Percentiles rank a stretch among this genome's conserved stretches.
Conservation (phyloP, 2,888 invertebrate genomes). For the Noctua janthina region DNA sequence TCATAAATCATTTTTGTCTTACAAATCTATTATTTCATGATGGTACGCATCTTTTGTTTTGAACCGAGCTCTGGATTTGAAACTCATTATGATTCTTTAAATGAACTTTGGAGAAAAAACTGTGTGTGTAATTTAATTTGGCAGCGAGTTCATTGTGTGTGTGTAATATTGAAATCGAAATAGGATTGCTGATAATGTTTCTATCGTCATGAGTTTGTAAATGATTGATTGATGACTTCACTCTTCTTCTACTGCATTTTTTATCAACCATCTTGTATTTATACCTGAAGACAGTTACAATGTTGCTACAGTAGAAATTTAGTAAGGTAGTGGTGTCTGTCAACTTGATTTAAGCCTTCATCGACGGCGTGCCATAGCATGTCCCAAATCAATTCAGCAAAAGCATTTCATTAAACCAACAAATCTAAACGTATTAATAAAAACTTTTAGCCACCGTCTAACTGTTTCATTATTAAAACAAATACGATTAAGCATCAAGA, state of each 20-base stretch:
- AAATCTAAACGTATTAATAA: slow-evolving; percentile 39
- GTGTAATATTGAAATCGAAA: slow-evolving; percentile 16
- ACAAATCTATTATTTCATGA: slow-evolving; percentile 66
- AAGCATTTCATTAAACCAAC: background rate
- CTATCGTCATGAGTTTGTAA: background rate
- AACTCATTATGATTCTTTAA: slow-evolving; percentile 52
- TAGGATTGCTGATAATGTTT: slow-evolving; percentile 21
- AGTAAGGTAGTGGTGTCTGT: background rate
- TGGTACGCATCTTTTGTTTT: slow-evolving; percentile 57
- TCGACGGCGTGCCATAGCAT: background rate
- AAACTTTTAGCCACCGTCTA: slow-evolving; percentile 24
- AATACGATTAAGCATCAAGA: slow-evolving; percentile 67
- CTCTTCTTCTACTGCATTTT: background rate
- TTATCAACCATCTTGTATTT: background rate
- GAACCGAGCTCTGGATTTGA: slow-evolving; percentile 39
- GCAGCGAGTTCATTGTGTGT: slow-evolving; percentile 17
- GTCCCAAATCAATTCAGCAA: background rate
- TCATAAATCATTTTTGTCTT: slow-evolving; percentile 66
- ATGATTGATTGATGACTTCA: slow-evolving; percentile 15
- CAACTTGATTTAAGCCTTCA: background rate
- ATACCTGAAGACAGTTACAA: background rate
- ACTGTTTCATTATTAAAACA: slow-evolving; percentile 59
- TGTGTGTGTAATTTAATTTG: slow-evolving; percentile 39
- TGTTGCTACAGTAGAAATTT: background rate
- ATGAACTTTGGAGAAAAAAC: slow-evolving; percentile 31